These are phyloP conservation scores for Gallinago media DNA, from an alignment of 2,113 vertebrate genomes.

Conservation along the genomic window DNA sequence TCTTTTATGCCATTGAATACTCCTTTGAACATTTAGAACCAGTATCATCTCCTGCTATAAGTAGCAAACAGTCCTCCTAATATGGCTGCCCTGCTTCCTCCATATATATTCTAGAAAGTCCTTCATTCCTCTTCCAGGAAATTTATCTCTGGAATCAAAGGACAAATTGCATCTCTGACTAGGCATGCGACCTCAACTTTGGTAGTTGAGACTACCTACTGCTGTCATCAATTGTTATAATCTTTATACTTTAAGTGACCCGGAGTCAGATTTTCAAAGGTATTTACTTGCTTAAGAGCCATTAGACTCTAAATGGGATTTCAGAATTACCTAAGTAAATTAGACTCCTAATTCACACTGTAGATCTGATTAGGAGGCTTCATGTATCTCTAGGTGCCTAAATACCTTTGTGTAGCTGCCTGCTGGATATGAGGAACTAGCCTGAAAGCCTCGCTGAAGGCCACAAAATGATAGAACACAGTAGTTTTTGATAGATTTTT, in stretches of 20 bases:
- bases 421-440: neutral
- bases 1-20: neutral
- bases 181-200: neutral
- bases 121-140: neutral
- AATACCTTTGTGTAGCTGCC: neutral
- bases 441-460: neutral
- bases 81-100: neutral
- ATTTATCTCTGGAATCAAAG: neutral
- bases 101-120: neutral
- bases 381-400: neutral
- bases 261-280: slow-evolving; percentile 14
- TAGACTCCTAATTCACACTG: slow-evolving; percentile 24
- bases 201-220: neutral
- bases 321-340: slow-evolving; percentile 48
- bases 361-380: slow-evolving; percentile 28
- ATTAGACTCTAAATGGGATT: slow-evolving; percentile 56
- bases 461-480: neutral
- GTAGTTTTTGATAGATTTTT: no score
- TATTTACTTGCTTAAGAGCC: slow-evolving; percentile 52
- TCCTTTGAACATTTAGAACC: neutral
- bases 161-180: neutral
- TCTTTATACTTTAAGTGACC: slow-evolving; percentile 24
- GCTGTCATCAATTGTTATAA: neutral
- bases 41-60: neutral
- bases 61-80: neutral